A percentile compares a stretch with the other conserved stretches of the same genome.
Conservation (phyloP, 2,113 vertebrate species). For the Promerops cafer region DNA sequence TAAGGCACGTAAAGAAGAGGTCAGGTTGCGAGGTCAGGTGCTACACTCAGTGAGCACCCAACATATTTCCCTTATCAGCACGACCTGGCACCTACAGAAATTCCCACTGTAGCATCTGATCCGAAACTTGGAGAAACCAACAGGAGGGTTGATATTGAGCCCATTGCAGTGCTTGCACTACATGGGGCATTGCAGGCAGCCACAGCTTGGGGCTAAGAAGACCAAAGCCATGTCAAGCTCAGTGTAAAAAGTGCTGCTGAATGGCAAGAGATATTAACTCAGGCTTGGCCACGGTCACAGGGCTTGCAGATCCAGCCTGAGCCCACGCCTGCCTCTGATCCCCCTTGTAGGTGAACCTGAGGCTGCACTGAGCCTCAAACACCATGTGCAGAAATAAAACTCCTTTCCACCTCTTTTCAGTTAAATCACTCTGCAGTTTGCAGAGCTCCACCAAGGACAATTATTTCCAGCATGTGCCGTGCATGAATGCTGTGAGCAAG, state of each 20-base stretch:
- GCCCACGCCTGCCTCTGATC: not conserved
- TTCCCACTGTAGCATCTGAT: not conserved
- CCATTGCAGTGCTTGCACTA: rapidly evolving
- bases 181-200: not conserved
- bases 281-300: not conserved
- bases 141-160: not conserved
- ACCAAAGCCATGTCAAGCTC: not conserved
- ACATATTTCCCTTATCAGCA: not conserved
- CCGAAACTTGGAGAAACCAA: not conserved
- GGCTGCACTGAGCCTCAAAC: not conserved
- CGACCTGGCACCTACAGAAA: not conserved
- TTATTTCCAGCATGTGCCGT: conserved; percentile 56
- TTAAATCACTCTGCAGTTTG: conserved; percentile 8
- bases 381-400: not conserved
- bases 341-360: not conserved
- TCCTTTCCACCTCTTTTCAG: not conserved
- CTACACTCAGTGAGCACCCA: not conserved
- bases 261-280: not conserved
- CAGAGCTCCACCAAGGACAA: conserved; percentile 57
- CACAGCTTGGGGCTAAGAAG: not conserved
- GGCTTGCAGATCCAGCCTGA: not conserved
- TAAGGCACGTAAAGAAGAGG: not conserved
- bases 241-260: not conserved
- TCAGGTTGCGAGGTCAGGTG: not conserved
- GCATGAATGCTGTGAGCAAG: conserved; percentile 39